A percentile compares a stretch with the other conserved stretches of the same genome.
These are phyloP conservation scores for Alosa sapidissima DNA, from an alignment of 2,797 vertebrate species.

Conservation along the genomic window DNA sequence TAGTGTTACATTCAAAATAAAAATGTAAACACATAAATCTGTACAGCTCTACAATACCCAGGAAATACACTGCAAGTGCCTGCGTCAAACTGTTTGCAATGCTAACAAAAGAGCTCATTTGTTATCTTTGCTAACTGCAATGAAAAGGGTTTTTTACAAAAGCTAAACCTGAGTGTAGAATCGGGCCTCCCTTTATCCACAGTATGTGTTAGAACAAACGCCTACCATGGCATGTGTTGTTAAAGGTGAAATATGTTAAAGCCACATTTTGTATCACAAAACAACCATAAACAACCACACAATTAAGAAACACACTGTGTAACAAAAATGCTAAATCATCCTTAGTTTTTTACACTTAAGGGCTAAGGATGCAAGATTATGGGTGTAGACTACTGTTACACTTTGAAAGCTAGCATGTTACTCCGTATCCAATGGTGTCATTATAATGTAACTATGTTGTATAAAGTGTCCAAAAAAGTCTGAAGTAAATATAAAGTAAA, in stretches of 20 bases:
- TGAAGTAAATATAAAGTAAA: not conserved
- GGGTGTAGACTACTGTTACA: not conserved
- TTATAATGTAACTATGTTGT: not conserved
- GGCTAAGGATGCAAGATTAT: not conserved
- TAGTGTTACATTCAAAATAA: not conserved
- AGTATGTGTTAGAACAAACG: not conserved
- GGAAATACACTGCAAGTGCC: not conserved
- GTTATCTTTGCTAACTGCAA: not conserved
- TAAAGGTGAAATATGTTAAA: not conserved
- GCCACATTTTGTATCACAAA: not conserved
- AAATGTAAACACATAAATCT: not conserved
- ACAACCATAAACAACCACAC: too few species aligned
- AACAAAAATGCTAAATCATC: not conserved
- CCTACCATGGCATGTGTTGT: not conserved
- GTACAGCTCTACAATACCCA: not conserved
- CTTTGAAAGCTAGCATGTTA: not conserved
- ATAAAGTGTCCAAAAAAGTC: not conserved
- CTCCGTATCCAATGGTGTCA: not conserved
- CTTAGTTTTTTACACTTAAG: not conserved
- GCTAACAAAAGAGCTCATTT: slow-evolving; percentile 13
- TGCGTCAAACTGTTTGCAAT: not conserved
- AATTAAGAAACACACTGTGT: not conserved
- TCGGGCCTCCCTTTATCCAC: not conserved
- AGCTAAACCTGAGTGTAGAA: slow-evolving; percentile 12
- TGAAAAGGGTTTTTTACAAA: slow-evolving; percentile 1